phyloP scores from a whole-genome alignment of 2,797 vertebrate species.

The Muscicapa striata region DNA sequence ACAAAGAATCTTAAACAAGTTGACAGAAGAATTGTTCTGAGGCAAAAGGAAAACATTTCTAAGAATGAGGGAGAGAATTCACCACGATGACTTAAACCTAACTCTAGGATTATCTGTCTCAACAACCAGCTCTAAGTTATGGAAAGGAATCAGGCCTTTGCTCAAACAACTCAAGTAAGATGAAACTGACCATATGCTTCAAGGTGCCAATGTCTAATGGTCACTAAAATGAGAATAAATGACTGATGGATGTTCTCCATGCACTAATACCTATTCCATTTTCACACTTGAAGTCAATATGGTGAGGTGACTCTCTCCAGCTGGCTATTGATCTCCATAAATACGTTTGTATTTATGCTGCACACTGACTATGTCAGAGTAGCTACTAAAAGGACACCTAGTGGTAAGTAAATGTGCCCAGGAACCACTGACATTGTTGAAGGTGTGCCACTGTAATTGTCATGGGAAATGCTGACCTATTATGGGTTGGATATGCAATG shows the following conservation, averaged over 20 bases:
- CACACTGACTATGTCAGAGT: neutral
- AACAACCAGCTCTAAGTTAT: neutral
- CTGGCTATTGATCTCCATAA: neutral
- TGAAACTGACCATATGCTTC: neutral
- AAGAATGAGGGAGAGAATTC: neutral
- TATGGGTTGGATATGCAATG: neutral
- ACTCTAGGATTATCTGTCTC: neutral
- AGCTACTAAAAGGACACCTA: slow-evolving; percentile 66
- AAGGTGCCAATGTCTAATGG: neutral
- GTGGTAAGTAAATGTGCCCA: slow-evolving; percentile 32
- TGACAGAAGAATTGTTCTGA: neutral
- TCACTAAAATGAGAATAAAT: neutral
- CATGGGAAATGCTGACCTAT: neutral
- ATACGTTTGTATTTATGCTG: neutral
- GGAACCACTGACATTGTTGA: neutral
- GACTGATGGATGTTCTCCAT: neutral
- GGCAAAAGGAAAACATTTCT: neutral
- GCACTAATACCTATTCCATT: neutral
- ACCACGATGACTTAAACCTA: neutral
- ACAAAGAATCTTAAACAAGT: neutral
- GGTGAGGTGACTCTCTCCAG: neutral
- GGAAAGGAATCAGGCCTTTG: neutral
- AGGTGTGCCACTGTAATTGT: neutral
- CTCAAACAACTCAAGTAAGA: neutral
- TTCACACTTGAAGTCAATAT: neutral